Evolutionary conservation across 2,797 vertebrate genomes (phyloP), one percentile per base, ranked within the genome.

Genomic region (Clarias platycephalus): DNA sequence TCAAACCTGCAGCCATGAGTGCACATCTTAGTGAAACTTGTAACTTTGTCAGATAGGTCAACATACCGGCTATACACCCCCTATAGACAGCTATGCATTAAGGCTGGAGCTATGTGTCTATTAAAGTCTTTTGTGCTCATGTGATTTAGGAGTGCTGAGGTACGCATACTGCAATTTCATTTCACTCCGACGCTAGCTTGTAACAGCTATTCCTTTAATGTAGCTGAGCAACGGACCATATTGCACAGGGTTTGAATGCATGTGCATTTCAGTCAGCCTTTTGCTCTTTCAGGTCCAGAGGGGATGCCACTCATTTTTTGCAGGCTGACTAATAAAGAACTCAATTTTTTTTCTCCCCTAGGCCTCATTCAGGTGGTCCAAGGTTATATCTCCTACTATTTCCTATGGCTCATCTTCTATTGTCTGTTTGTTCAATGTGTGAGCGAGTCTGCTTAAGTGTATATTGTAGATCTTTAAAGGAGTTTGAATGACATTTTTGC

Each of bases 291-390:
- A 85, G 86, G 80, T 74, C 55, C 86, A 16, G 70, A 70, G 84
- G 82, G 82, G 86, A 85, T 84, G 76, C 85, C 89, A 87, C 89
- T 90, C 89, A 88, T 89, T 85, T 86, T 84, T 71, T 87, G 86
- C 91, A 92, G 31, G 68, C 87, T 89, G 88, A 86, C 88, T 91
- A 93, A 91, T 93, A 92, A 91, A 90, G 87, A 86, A 83, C 88
- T 88, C 85, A 92, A 90, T 92, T 93, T 93, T 40, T 44, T 85
- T 83, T 86, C 86, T 89, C 90, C 87, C 90, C 84, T 80, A 72
- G 64, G 89, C 82, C 67, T 89, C 37, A 44, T 80, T 81, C 87
- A 90, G 88, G 83, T 82, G 83, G 60, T 62, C 53, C 84, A 86
- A 80, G 89, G 91, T 81, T 88, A 86, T 82, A 71, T 84, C 87